Percentiles rank a stretch among this genome's conserved stretches.
Evolutionary conservation across 2,113 vertebrate species (phyloP).

Genomic region (Rana temporaria): DNA sequence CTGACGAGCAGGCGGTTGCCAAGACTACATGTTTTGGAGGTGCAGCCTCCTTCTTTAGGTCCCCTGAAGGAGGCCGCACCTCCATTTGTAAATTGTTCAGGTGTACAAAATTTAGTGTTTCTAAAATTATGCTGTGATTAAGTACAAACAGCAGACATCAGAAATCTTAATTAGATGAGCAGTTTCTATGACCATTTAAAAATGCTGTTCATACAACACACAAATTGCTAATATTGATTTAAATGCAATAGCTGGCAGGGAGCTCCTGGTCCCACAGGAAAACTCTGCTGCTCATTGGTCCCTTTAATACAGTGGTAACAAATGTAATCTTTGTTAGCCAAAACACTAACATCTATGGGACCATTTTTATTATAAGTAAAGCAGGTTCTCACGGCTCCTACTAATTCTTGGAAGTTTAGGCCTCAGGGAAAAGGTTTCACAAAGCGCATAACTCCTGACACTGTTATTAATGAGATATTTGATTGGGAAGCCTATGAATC

Average conservation of each 20-base stretch:
- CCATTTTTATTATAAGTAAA: background rate
- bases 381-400: conserved; percentile 5
- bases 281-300: background rate
- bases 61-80: no score
- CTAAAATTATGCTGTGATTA: no score
- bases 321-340: background rate
- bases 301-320: background rate
- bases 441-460: conserved; percentile 1
- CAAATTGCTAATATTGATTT: background rate
- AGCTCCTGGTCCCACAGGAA: background rate
- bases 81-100: no score
- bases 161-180: no score
- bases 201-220: no score
- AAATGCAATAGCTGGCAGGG: background rate
- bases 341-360: background rate
- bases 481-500: conserved; percentile 38
- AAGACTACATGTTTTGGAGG: no score
- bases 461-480: conserved; percentile 28
- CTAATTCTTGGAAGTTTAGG: conserved; percentile 29
- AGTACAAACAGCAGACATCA: no score
- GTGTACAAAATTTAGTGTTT: no score
- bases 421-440: conserved; percentile 15
- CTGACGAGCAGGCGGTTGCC: no score
- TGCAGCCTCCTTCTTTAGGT: no score
- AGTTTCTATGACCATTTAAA: no score